Conservation (phyloP, 2,113 vertebrate genomes). For the Prionailurus viverrinus region DNA sequence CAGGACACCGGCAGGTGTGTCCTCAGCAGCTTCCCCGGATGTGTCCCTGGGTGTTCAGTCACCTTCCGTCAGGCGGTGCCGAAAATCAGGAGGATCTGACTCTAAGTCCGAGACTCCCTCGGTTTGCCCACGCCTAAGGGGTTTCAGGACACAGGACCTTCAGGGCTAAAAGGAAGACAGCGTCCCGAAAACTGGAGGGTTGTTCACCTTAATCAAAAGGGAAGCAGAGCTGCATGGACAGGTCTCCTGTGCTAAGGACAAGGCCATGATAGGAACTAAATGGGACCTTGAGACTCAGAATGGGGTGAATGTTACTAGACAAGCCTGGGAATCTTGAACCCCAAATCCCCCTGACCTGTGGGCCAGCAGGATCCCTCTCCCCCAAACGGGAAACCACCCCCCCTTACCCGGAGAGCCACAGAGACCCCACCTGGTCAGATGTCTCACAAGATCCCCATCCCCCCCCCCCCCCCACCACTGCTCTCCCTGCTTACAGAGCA, state of each 20-base stretch:
- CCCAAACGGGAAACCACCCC: rapidly evolving
- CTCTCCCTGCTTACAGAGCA: background rate
- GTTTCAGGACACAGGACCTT: background rate
- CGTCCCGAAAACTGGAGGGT: background rate
- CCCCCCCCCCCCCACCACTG: background rate
- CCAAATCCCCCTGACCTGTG: background rate
- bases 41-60: rapidly evolving
- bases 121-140: background rate
- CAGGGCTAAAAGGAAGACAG: background rate
- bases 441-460: background rate
- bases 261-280: background rate
- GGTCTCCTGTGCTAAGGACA: background rate
- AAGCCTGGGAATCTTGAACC: background rate
- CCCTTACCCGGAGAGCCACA: background rate
- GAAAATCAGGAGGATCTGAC: background rate
- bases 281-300: too few relatives aligned
- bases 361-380: rapidly evolving
- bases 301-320: background rate
- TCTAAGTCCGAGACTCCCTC: background rate
- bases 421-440: background rate
- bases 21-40: background rate
- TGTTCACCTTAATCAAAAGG: background rate
- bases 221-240: background rate
- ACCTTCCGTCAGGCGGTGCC: background rate
- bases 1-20: too few relatives aligned